phyloP scores from a whole-genome alignment of 1,140 invertebrate genomes.

The Danaus plexippus region DNA sequence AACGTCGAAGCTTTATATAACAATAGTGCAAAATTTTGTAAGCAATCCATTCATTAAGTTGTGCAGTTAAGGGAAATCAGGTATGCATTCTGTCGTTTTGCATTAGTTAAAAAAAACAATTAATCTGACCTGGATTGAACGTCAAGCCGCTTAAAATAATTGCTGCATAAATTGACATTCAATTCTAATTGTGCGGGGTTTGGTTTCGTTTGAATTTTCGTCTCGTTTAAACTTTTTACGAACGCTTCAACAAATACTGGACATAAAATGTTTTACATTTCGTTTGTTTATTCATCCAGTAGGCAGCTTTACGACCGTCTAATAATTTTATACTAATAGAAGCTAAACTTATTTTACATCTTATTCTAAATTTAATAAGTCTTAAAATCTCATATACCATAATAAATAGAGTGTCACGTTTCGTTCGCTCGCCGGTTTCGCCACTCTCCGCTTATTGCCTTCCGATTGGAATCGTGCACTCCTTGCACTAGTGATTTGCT shows the following conservation, averaged over 20 bases:
- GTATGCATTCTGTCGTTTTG: conserved; percentile 51
- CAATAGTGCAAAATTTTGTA: too few relatives aligned
- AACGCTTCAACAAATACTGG: not conserved
- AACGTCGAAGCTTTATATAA: too few relatives aligned
- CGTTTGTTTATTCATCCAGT: conserved; percentile 3
- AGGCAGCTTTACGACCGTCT: too few relatives aligned
- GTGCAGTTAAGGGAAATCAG: conserved; percentile 36
- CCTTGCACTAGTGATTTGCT: conserved; percentile 30
- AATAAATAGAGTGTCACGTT: conserved; percentile 64
- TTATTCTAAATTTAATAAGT: conserved; percentile 50
- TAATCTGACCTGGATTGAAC: conserved; percentile 64
- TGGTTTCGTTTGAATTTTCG: conserved; percentile 24
- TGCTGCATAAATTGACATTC: conserved; percentile 64
- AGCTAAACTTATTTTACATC: too few relatives aligned
- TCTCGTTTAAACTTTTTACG: too few relatives aligned
- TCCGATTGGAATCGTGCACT: conserved; percentile 35
- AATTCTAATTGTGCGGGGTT: conserved; percentile 50
- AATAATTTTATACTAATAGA: too few relatives aligned
- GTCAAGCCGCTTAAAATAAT: conserved; percentile 60
- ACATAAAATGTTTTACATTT: not conserved
- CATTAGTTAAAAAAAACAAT: conserved; percentile 67
- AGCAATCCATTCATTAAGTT: conserved; percentile 43
- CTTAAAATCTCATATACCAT: conserved; percentile 54
- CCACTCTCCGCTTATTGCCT: conserved; percentile 56
- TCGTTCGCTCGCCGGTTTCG: conserved; percentile 58